Conservation (phyloP, 2,888 invertebrate genomes). For the Mimas tiliae region DNA sequence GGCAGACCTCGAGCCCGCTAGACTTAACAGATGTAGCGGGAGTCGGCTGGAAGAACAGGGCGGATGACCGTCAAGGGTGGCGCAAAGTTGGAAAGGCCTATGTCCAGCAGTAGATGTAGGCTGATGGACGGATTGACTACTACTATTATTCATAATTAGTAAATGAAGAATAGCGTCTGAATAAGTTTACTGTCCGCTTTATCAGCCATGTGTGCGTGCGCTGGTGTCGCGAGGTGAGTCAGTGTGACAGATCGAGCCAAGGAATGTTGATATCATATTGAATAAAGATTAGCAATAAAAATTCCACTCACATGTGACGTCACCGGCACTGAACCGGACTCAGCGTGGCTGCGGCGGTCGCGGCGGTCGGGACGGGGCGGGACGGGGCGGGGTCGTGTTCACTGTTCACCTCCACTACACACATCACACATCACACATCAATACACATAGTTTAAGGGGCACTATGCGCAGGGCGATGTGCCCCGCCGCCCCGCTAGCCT, state of each 20-base stretch:
- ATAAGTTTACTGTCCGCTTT: neutral
- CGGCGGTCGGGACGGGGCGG: neutral
- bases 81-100: too few species aligned
- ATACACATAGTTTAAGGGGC: neutral
- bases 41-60: too few species aligned
- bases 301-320: conserved; percentile 21
- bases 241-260: conserved; percentile 17
- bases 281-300: conserved; percentile 17
- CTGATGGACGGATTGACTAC: too few species aligned
- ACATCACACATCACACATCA: neutral
- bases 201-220: neutral
- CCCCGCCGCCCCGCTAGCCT: too few species aligned
- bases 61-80: too few species aligned
- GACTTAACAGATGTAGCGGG: too few species aligned
- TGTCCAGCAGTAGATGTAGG: too few species aligned
- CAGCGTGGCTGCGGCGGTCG: neutral
- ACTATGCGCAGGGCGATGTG: neutral
- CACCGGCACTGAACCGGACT: conserved; percentile 11
- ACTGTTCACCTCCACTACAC: neutral
- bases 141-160: too few species aligned
- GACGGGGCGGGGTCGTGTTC: too few species aligned
- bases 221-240: conserved; percentile 10
- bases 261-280: conserved; percentile 15
- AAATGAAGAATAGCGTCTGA: neutral
- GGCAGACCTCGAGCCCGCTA: too few species aligned